Evolutionary conservation across 2,888 invertebrate species (phyloP), one percentile per base, ranked within the genome.

Genomic region (Trachelus troglodyta): DNA sequence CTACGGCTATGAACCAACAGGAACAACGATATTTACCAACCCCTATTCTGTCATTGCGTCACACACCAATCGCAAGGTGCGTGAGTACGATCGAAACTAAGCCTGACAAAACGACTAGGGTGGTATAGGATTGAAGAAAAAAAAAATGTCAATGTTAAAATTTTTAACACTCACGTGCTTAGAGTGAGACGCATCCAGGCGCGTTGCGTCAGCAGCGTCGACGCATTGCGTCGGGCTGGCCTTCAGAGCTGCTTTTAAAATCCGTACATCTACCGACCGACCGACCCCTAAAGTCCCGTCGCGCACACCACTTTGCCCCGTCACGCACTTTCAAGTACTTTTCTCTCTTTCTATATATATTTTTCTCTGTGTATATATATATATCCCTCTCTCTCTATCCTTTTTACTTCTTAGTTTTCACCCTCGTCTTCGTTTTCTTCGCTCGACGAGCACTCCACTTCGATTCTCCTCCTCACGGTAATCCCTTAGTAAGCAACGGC

Each of bases 101-200:
- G 2, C 40, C 15, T 15, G 15, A 15, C 6, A 40, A 56, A 56
- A 23, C 23, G 56, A 56, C 23, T 34, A 56, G 1, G 15, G 15
- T 4, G 15, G 6, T 0, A 0, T 23, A 2, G 56, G 23, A 56
- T 9, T 33, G 73, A 34, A 73, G 75, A 75, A 74, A 76, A 75
- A 75, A 75, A 76, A 78, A 76, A 78, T 74, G 78, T 75, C 56
- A 75, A 79, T 75, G 73, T 77, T 33, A 69, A 69, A 74, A 77
- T 30, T 37, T 77, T 34, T 35, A 76, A 85, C 83, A 94, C 94
- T 94, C 89, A 94, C 94, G 94, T 94, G 94, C 93, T 94, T 94
- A 94, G 93, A 94, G 94, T 93, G 94, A 94, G 94, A 94, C 94
- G 94, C 94, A 94, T 94, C 94, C 94, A 94, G 94, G 90, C 91